Conservation (phyloP, 1,140 invertebrate species). For the Cecropterus lyciades region DNA sequence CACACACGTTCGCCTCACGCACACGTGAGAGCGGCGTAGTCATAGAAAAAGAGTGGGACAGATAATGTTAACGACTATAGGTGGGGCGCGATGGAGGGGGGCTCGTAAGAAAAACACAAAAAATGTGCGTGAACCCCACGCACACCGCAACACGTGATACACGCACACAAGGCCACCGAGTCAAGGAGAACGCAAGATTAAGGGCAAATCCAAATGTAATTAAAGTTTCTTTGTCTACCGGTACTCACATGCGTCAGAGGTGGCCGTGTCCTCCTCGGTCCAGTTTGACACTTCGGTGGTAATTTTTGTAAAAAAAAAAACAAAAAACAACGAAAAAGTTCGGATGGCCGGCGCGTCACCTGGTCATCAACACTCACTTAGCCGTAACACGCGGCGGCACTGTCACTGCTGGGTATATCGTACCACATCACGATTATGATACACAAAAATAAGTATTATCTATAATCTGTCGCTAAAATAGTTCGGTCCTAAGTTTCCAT, state of each 20-base stretch:
- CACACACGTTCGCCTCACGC: slow-evolving; percentile 63
- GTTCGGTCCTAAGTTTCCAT: slow-evolving; percentile 80
- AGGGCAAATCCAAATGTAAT: slow-evolving; percentile 53
- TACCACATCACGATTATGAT: slow-evolving; percentile 72
- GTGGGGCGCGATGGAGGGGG: slow-evolving; percentile 70
- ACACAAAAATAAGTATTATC: slow-evolving; percentile 61
- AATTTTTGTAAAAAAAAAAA: slow-evolving; percentile 74
- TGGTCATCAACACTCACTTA: slow-evolving; percentile 65
- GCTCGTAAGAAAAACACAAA: slow-evolving; percentile 75
- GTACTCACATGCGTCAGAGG: slow-evolving; percentile 82
- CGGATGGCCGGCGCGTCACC: slow-evolving; percentile 61
- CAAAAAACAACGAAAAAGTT: slow-evolving; percentile 61
- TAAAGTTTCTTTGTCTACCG: slow-evolving; percentile 32
- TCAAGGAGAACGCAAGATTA: slow-evolving; percentile 69
- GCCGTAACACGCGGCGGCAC: slow-evolving; percentile 66
- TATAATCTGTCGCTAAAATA: slow-evolving; percentile 59
- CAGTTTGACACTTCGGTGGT: slow-evolving; percentile 82
- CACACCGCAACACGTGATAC: slow-evolving; percentile 54
- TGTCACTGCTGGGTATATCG: slow-evolving; percentile 55
- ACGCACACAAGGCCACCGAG: slow-evolving; percentile 44
- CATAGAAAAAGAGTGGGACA: slow-evolving; percentile 74
- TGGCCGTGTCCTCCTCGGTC: slow-evolving; percentile 77
- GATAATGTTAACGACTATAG: slow-evolving; percentile 71
- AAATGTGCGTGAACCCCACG: slow-evolving; percentile 77
- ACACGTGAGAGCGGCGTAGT: slow-evolving; percentile 56